A percentile compares a stretch with the other conserved stretches of the same genome.
Evolutionary conservation across 2,113 vertebrate species (phyloP).

Genomic region (Alligator sinensis): DNA sequence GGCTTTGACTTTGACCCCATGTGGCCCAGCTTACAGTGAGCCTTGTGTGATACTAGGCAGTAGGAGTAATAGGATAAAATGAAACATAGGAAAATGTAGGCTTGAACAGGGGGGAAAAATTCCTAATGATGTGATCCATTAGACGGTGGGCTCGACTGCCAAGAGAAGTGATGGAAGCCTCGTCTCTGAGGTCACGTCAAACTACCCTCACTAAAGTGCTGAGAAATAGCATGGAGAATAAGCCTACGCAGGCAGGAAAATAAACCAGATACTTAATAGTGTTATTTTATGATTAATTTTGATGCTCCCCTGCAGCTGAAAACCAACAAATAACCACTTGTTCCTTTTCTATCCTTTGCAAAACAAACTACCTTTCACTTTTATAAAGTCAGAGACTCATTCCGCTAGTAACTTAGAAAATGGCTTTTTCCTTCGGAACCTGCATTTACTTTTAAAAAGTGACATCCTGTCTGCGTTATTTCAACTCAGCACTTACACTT

Average conservation of each 20-base stretch:
- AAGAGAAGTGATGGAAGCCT: background rate
- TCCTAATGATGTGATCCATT: background rate
- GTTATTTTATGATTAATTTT: background rate
- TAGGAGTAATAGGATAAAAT: background rate
- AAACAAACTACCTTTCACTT: background rate
- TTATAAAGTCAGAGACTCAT: background rate
- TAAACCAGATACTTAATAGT: background rate
- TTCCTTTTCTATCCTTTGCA: background rate
- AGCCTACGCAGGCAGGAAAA: background rate
- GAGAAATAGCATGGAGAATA: background rate
- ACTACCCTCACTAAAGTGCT: background rate
- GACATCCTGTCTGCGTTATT: conserved; percentile 7
- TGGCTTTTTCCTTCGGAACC: background rate
- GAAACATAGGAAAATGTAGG: background rate
- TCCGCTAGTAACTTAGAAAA: conserved; percentile 13
- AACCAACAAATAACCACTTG: background rate
- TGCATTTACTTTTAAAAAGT: conserved; percentile 2
- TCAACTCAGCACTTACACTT: background rate
- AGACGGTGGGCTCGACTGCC: background rate
- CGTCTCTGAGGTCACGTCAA: background rate
- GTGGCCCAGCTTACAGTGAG: background rate
- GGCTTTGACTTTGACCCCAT: background rate
- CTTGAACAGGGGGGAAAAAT: background rate
- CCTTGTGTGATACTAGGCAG: background rate
- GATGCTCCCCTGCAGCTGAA: background rate